phyloP scores from a whole-genome alignment of 2,888 invertebrate species.

The Salpingus planirostris region DNA sequence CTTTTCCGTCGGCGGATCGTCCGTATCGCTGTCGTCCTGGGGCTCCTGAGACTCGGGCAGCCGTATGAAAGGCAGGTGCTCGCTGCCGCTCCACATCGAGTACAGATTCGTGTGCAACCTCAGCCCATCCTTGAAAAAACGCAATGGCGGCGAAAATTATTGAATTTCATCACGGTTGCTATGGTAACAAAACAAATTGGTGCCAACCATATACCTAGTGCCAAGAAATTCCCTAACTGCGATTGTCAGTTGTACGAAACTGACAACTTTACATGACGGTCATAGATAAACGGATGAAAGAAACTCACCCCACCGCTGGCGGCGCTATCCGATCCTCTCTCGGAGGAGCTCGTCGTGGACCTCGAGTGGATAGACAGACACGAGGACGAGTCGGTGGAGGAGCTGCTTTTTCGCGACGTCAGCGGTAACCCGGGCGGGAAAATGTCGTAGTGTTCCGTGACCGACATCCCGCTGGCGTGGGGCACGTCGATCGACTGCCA shows the following conservation, averaged over 20 bases:
- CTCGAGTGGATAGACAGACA: conserved; percentile 50
- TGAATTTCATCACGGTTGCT: too few species aligned
- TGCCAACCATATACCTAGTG: too few species aligned
- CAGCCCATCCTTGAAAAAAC: conserved; percentile 36
- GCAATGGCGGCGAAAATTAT: too few species aligned
- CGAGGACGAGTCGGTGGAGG: conserved; percentile 51
- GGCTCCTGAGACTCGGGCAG: conserved; percentile 43
- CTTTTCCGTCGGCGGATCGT: conserved; percentile 38
- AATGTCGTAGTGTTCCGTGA: conserved; percentile 40
- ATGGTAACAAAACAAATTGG: too few species aligned
- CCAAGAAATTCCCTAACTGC: too few species aligned
- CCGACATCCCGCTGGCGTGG: conserved; percentile 36
- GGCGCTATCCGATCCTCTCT: conserved; percentile 41
- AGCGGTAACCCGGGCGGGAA: conserved; percentile 39
- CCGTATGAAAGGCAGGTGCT: conserved; percentile 41
- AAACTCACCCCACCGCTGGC: conserved; percentile 40
- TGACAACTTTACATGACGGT: too few species aligned
- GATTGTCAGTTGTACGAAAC: too few species aligned
- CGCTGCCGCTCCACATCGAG: conserved; percentile 44
- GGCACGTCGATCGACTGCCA: conserved; percentile 41
- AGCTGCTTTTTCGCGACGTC: conserved; percentile 51
- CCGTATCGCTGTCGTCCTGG: conserved; percentile 40
- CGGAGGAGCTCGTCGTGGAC: conserved; percentile 45
- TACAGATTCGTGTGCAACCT: conserved; percentile 39
- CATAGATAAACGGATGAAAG: too few species aligned